Evolutionary conservation across 2,797 vertebrate genomes (phyloP), one percentile per base, ranked within the genome.

Genomic region (Tangara arthus): DNA sequence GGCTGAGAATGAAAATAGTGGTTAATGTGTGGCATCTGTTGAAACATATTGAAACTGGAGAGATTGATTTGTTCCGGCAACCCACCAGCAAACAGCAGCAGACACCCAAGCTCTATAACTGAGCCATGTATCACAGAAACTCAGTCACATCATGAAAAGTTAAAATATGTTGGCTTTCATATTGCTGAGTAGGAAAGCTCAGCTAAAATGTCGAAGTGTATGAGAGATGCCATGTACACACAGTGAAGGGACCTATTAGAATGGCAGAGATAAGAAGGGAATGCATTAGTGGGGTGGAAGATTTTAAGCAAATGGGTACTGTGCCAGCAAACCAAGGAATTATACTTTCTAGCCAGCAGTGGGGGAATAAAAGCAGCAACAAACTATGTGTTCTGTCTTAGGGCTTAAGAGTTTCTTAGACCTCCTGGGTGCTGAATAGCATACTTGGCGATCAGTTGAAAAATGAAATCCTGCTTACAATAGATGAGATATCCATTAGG

Each of bases 41-140:
- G 75, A 68, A 96, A 89, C 82, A 85, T 93, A 94, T 70, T 94
- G 90, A 94, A 91, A 87, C 65, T 73, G 79, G 73, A 85, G 64
- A 93, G 69, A 91, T 88, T 92, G 66, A 93, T 96, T 95, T 94
- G 65, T 96, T 96, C 87, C 93, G 83, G 89, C 90, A 95, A 96
- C 89, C 92, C 92, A 84, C 53, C 61, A 81, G 64, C 84, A 79
- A 95, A 95, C 82, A 95, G 76, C 83, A 78, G 92, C 78, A 86
- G 82, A 75, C 77, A 52, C 61, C 65, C 2, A 32, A 66, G 49
- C 42, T 72, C 75, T 85, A 0, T 46, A 89, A 68, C 44, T 44
- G 73, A 87, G 82, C 72, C 89, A 24, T 73, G 66, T 91, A 90
- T 56, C 73, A 14, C 82, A 87, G 82, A 65, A 89, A 90, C 44